A percentile compares a stretch with the other conserved stretches of the same genome.
Evolutionary conservation across 2,797 vertebrate genomes (phyloP).

Genomic region (Sebastes jordani): DNA sequence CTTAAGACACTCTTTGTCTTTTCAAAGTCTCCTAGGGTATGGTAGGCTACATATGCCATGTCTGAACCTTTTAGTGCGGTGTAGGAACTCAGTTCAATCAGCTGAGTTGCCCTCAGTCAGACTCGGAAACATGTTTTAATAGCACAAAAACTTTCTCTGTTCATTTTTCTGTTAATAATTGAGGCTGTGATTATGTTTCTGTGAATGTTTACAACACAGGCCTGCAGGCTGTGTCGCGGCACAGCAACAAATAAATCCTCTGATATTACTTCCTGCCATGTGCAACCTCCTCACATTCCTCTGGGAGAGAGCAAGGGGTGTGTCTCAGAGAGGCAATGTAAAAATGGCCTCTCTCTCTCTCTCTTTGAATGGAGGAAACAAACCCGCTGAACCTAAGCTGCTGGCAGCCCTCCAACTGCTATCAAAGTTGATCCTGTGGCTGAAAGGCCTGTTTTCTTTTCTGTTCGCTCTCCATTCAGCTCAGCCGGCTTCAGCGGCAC

Average conservation of each 20-base stretch:
- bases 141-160: not conserved
- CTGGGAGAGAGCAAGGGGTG: slow-evolving; percentile 4
- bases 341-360: slow-evolving; percentile 7
- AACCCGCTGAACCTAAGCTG: slow-evolving; percentile 61
- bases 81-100: not conserved
- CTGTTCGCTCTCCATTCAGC: slow-evolving; percentile 13
- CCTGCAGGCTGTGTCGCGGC: not conserved
- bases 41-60: not conserved
- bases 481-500: slow-evolving; percentile 5
- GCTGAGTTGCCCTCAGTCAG: not conserved
- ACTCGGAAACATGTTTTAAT: not conserved
- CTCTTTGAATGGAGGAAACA: slow-evolving; percentile 51
- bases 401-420: slow-evolving; percentile 60
- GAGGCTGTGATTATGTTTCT: not conserved
- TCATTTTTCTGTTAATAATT: not conserved
- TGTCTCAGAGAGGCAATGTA: not conserved
- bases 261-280: slow-evolving; percentile 59
- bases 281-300: slow-evolving; percentile 65
- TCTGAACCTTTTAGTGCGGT: not conserved
- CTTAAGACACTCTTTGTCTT: no score
- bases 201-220: slow-evolving; percentile 4
- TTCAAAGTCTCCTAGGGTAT: no score
- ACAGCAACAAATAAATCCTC: slow-evolving; percentile 28
- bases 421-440: slow-evolving; percentile 63
- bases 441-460: slow-evolving; percentile 62